Conservation (phyloP, 1,140 invertebrate genomes). For the Aplysia californica region DNA sequence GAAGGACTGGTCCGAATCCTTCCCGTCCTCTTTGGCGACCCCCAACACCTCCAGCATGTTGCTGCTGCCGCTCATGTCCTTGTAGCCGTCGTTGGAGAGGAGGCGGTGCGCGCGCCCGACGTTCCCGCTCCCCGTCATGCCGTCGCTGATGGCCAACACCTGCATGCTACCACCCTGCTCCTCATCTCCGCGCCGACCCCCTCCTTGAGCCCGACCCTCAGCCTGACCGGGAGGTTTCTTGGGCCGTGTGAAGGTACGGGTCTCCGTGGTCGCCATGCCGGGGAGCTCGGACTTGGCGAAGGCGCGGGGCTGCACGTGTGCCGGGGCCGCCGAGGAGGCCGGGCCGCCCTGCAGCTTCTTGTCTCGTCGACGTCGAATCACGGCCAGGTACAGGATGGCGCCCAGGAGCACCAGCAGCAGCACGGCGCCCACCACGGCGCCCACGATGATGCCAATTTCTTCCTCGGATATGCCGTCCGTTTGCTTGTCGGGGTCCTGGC, state of each 20-base stretch:
- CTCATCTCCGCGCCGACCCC: too few relatives aligned
- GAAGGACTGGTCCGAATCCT: not conserved
- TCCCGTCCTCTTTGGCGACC: too few relatives aligned
- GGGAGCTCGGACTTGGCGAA: constrained; percentile 10
- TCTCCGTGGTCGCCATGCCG: not conserved
- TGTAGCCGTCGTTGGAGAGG: not conserved
- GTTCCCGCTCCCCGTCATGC: not conserved
- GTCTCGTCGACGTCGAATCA: not conserved
- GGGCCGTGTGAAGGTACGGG: not conserved
- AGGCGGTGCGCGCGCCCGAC: constrained; percentile 4
- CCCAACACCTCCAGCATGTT: too few relatives aligned
- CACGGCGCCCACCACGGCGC: not conserved
- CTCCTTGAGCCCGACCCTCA: too few relatives aligned
- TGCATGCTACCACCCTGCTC: not conserved
- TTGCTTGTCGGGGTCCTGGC: too few relatives aligned
- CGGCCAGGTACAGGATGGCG: not conserved
- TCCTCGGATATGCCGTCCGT: not conserved
- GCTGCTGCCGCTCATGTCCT: not conserved
- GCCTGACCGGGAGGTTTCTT: not conserved
- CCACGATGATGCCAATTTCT: constrained; percentile 5
- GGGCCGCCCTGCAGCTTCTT: not conserved
- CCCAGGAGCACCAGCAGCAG: not conserved
- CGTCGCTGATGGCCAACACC: constrained; percentile 19
- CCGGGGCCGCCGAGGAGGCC: too few relatives aligned
- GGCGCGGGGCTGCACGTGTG: not conserved